Conservation (phyloP, 2,797 vertebrate species). For the Phataginus tricuspis region DNA sequence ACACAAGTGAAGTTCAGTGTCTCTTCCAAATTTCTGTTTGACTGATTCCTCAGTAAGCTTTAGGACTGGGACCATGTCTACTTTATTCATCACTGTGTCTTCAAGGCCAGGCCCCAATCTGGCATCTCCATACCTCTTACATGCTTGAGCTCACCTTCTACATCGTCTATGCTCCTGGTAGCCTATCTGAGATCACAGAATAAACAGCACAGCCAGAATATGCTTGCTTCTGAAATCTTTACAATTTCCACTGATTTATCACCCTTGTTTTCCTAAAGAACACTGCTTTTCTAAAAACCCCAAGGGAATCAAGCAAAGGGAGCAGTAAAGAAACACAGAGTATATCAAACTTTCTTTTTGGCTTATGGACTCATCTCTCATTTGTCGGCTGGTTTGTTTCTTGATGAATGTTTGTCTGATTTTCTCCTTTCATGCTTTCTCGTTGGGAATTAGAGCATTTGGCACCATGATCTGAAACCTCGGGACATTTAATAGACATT, state of each 20-base stretch:
- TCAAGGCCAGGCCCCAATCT: not conserved
- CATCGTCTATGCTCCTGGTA: not conserved
- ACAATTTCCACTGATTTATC: not conserved
- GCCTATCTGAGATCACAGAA: rapidly evolving
- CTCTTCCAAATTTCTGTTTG: not conserved
- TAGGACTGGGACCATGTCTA: rapidly evolving
- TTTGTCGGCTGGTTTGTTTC: not conserved
- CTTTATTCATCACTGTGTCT: rapidly evolving
- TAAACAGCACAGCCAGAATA: not conserved
- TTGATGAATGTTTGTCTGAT: not conserved
- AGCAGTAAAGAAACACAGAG: not conserved
- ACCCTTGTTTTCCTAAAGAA: not conserved
- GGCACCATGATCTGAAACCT: rapidly evolving
- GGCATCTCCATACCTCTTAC: rapidly evolving
- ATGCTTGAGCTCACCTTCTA: no score
- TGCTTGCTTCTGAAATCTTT: not conserved
- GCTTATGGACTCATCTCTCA: not conserved
- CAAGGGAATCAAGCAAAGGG: not conserved
- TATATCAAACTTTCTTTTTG: not conserved
- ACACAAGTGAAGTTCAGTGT: not conserved
- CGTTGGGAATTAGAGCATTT: not conserved
- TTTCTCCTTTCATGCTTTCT: not conserved
- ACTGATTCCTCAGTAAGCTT: not conserved
- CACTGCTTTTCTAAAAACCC: not conserved
- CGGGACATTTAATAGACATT: not conserved